phyloP scores from a whole-genome alignment of 2,797 vertebrate species.

The Ctenochaetus hawaiiensis region DNA sequence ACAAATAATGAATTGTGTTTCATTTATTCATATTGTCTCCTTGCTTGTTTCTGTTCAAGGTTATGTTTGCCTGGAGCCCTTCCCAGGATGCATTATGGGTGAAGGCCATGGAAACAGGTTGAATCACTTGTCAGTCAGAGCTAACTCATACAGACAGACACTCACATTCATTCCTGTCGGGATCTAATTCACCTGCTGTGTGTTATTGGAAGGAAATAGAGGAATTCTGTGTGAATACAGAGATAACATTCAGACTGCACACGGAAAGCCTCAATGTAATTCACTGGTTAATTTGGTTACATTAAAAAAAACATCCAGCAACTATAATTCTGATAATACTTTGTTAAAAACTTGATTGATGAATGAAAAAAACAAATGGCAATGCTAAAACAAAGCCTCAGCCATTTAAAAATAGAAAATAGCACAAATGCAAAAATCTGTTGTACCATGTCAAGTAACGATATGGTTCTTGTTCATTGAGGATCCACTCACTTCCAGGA shows the following conservation, averaged over 20 bases:
- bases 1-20: constrained; percentile 10
- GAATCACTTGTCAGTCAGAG: constrained; percentile 45
- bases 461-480: not conserved
- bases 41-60: constrained; percentile 18
- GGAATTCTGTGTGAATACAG: constrained; percentile 27
- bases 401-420: not conserved
- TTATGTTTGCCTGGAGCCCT: constrained; percentile 13
- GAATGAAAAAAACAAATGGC: not conserved
- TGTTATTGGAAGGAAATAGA: constrained; percentile 29
- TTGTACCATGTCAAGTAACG: not conserved
- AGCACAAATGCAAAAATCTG: not conserved
- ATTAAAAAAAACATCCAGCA: not conserved
- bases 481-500: not conserved
- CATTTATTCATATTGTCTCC: constrained; percentile 22
- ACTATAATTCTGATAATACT: not conserved
- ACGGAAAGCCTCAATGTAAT: not conserved
- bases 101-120: constrained; percentile 22
- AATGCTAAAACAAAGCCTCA: not conserved
- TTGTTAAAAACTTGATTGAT: not conserved
- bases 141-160: constrained; percentile 43
- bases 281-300: not conserved
- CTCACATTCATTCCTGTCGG: constrained; percentile 14
- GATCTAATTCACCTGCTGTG: constrained; percentile 39
- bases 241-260: constrained; percentile 16
- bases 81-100: constrained; percentile 1